These are phyloP conservation scores for Epinephelus lanceolatus DNA, from an alignment of 2,113 vertebrate genomes.

Conservation along the genomic window DNA sequence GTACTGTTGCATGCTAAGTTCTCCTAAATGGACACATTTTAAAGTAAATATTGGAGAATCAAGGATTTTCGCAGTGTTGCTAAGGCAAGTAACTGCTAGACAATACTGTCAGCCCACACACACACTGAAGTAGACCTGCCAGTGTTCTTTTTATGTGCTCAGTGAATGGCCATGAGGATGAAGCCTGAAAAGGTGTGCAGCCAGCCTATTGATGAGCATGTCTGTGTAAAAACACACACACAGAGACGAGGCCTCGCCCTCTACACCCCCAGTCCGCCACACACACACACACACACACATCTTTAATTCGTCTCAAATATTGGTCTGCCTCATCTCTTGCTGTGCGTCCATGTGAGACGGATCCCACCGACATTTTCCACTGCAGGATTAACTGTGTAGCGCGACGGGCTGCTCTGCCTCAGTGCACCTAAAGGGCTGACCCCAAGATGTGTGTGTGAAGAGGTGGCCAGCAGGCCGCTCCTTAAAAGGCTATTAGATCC, in stretches of 20 bases:
- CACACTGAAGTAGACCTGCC: conserved; percentile 31
- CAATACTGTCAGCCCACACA: conserved; percentile 61
- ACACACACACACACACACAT: conserved; percentile 6
- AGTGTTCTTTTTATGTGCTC: conserved; percentile 54
- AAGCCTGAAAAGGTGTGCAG: conserved; percentile 64
- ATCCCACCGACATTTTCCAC: conserved; percentile 81
- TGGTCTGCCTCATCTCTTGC: conserved; percentile 68
- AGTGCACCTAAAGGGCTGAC: conserved; percentile 66
- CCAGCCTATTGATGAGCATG: conserved; percentile 65
- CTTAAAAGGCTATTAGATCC: conserved; percentile 81
- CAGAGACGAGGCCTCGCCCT: conserved; percentile 26
- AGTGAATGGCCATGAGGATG: conserved; percentile 59
- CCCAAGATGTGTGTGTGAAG: conserved; percentile 56
- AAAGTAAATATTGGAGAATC: conserved; percentile 7
- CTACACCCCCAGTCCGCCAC: conserved; percentile 1
- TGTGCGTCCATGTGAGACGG: conserved; percentile 73
- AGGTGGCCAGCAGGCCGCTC: conserved; percentile 69
- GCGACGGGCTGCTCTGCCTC: conserved; percentile 65
- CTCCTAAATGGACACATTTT: conserved; percentile 13
- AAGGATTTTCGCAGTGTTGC: conserved; percentile 29
- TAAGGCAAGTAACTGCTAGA: conserved; percentile 42
- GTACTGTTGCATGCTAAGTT: background rate
- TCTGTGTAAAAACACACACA: conserved; percentile 62
- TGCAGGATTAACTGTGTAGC: conserved; percentile 77
- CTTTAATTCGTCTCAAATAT: conserved; percentile 71